Base-by-base conservation (phyloP, 92 coral and sea anemone genomes). In the Epizoanthus illoricatus region DNA sequence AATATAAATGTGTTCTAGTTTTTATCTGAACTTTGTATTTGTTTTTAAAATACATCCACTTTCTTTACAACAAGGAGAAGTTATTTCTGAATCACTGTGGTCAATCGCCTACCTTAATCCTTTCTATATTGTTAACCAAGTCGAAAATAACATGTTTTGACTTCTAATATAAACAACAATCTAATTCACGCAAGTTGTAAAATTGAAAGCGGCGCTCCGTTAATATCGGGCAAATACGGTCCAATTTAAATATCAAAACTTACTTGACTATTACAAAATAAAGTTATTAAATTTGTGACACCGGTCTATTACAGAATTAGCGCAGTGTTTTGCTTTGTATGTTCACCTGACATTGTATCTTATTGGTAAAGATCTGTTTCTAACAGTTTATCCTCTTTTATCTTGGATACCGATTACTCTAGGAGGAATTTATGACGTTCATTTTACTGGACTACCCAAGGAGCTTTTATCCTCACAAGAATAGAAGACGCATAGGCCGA, bases 261-360 rank as follows among this genome's bases (percentile, higher is more conserved):
- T 63, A 41, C 42, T 54, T 18, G 81, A 41, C 69, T 59, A 76
- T 78, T 78, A 62, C 82, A 78, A 78, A 76, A 78, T 45, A 78
- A 40, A 43, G 72, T 78, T 63, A 78, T 78, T 78, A 63, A 78
- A 40, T 61, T 59, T 78, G 82, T 78, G 82, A 78, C 82, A 64
- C 60, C 56, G 56, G 47, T 78, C 67, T 18, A 64, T 63, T 78
- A 78, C 71, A 64, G 59, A 78, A 63, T 64, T 63, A 78, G 28
- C 17, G 20, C 24, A 78, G 49, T 63, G 71, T 43, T 42, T 58
- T 78, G 63, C 71, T 74, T 61, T 78, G 66, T 63, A n/a, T 78
- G 71, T 62, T 63, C 82, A 64, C 71, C 71, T 78, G 82, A 78
- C 71, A 17, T 8, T 63, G 60, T 61, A 41, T 20, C 23, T 78